phyloP scores from a whole-genome alignment of 2,888 invertebrate genomes.

The Tortricodes alternella region DNA sequence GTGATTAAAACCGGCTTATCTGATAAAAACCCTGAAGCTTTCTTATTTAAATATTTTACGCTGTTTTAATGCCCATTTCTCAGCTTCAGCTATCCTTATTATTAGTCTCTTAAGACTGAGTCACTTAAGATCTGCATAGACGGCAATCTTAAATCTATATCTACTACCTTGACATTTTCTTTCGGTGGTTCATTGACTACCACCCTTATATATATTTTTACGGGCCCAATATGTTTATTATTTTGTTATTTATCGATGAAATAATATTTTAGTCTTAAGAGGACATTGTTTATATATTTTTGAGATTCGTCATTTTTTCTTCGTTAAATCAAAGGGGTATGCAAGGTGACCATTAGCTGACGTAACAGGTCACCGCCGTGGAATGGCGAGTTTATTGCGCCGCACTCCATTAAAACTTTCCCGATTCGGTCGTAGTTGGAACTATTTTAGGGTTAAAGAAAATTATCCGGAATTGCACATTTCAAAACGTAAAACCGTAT shows the following conservation, averaged over 20 bases:
- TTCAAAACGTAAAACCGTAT: no score
- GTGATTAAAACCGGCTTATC: slow-evolving; percentile 11
- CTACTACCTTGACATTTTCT: no score
- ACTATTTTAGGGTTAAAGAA: slow-evolving; percentile 37
- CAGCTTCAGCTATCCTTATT: neutral
- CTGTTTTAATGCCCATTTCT: neutral
- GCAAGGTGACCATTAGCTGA: slow-evolving; percentile 12
- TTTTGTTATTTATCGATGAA: no score
- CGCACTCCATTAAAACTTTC: slow-evolving; percentile 68
- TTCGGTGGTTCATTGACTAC: no score
- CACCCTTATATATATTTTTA: no score
- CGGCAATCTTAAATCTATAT: no score
- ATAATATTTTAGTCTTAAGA: no score
- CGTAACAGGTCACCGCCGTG: slow-evolving; percentile 36
- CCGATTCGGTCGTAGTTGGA: slow-evolving; percentile 34
- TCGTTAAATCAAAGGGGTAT: neutral
- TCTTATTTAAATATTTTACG: neutral
- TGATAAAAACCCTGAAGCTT: neutral
- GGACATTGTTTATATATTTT: no score
- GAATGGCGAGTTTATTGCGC: slow-evolving; percentile 49
- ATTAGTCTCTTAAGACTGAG: neutral
- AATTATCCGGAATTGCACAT: no score
- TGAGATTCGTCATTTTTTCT: no score
- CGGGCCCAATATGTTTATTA: no score
- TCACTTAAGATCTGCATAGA: no score